Evolutionary conservation across 1,140 invertebrate genomes (phyloP).

Genomic region (Drosophila quadrilineata): DNA sequence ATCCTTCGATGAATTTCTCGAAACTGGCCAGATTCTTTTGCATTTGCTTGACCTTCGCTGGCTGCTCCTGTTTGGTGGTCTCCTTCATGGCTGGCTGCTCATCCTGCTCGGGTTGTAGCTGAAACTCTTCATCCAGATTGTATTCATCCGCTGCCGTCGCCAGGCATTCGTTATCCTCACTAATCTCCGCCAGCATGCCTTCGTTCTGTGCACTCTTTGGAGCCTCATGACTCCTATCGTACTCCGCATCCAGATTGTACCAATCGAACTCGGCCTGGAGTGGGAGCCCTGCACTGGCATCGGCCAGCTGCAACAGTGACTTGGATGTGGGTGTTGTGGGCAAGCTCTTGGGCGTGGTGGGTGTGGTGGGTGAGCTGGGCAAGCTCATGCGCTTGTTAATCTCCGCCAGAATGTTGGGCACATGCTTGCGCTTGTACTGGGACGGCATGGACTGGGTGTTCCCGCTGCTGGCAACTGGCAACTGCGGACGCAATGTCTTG

Average conservation of each 20-base stretch:
- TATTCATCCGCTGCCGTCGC: constrained; percentile 66
- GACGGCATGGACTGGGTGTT: constrained; percentile 14
- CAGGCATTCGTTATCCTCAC: constrained; percentile 48
- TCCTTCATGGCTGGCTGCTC: constrained; percentile 16
- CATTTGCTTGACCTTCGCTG: constrained; percentile 54
- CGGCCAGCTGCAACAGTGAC: constrained; percentile 26
- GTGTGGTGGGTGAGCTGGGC: constrained; percentile 54
- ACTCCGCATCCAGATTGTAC: constrained; percentile 81
- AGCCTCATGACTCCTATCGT: constrained; percentile 45
- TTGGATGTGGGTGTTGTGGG: constrained; percentile 28
- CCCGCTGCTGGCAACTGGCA: constrained; percentile 2
- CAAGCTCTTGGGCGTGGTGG: constrained; percentile 40
- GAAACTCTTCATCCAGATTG: constrained; percentile 75
- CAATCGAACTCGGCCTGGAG: constrained; percentile 79
- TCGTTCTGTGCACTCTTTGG: constrained; percentile 24
- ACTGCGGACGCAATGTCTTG: constrained; percentile 37
- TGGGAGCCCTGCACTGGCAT: constrained; percentile 40
- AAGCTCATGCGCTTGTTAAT: constrained; percentile 70
- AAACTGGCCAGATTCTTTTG: constrained; percentile 65
- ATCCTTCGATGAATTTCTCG: constrained; percentile 71
- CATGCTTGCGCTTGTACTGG: constrained; percentile 66
- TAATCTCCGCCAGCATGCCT: constrained; percentile 56
- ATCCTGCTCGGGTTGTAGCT: constrained; percentile 27
- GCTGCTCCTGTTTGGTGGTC: neutral
- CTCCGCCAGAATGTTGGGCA: constrained; percentile 70